Evolutionary conservation across 2,113 vertebrate species (phyloP), one percentile per base, ranked within the genome.

Genomic region (Myodes glareolus): DNA sequence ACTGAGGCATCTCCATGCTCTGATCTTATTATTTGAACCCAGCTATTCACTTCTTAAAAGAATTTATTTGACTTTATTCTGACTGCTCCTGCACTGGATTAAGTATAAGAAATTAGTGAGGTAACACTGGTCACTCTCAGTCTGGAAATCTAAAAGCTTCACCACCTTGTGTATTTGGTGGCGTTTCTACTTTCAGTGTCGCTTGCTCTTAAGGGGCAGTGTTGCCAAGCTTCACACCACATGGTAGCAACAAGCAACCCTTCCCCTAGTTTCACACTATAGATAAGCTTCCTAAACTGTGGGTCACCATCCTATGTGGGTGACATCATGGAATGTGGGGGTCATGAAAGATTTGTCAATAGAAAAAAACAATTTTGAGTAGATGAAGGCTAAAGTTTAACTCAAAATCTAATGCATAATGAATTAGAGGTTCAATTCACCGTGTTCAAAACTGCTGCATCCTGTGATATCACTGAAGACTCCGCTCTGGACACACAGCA

Each of bases 121-220:
- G 42, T 70, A 39, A 68, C 33, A 61, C 11, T 61, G 75, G 91
- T 19, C 70, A 52, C 27, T 45, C 17, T 55, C 39, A 78, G 4
- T 33, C 92, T 87, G 27, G 14, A 91, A 73, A 80, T 81, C 29
- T 45, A 42, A 85, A 70, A 84, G 13, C 61, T 45, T 25, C 5
- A 45, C 16, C 9, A 67, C 36, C 14, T n/a, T 75, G 3, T 8
- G 45, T 94, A 33, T 72, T 80, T 55, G 85, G 61, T n/a, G 52
- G 3, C 29, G 73, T 94, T 97, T 88, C 88, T 45, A 94, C 42
- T 92, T 94, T 73, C 42, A 92, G 0, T 92, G 21, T 84, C 63
- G 33, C 12, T 29, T 75, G 33, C 12, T 29, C 8, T 9, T 42
- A 70, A 88, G 42, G 36, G 21, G 76, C 47, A 63, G 16, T 14